Evolutionary conservation across 2,888 invertebrate species (phyloP), one percentile per base, ranked within the genome.

Genomic region (Temnothorax rugatulus): DNA sequence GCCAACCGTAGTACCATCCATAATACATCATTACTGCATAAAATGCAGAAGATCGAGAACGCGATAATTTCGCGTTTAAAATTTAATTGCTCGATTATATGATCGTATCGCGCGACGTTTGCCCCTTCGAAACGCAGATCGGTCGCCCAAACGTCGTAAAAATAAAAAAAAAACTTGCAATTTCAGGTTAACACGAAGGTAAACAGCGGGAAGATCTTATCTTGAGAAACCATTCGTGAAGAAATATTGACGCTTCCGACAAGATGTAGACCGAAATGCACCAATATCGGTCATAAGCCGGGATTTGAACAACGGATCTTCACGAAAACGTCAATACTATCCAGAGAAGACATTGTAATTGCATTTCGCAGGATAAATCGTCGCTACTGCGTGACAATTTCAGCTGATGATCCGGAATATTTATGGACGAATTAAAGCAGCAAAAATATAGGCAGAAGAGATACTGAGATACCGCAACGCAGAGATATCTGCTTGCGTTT

Each of bases 101-200:
- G 5, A 41, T n/a, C 18, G 4, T 15, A 18, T 52, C 18, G 44
- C 3, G 0, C 15, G 50, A 44, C 52, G 7, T 66, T 68, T 2
- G 13, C 1, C 7, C 13, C n/a, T 18, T 15, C 0, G 8, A 25
- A 41, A 41, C 0, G 1, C 13, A 15, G 21, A 21, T 44, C 21
- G 29, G 2, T 0, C 34, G 25, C 5, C 29, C 8, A 9, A 5
- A 54, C 11, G 15, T 66, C 25, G 4, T 18, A 13, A 61, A 13
- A 21, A 47, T 69, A 11, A 1, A 15, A 44, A 18, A 44, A 4
- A 29, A 29, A 29, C 29, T 50, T 47, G 2, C 47, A 18, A 47
- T 81, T 81, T 15, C 47, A 81, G 79, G 15, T 74, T 34, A 38
- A 59, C 8, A 47, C 47, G 25, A 54, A 38, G 25, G n/a, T 21